Conservation (phyloP, 2,113 vertebrate genomes). For the Neogobius melanostomus region DNA sequence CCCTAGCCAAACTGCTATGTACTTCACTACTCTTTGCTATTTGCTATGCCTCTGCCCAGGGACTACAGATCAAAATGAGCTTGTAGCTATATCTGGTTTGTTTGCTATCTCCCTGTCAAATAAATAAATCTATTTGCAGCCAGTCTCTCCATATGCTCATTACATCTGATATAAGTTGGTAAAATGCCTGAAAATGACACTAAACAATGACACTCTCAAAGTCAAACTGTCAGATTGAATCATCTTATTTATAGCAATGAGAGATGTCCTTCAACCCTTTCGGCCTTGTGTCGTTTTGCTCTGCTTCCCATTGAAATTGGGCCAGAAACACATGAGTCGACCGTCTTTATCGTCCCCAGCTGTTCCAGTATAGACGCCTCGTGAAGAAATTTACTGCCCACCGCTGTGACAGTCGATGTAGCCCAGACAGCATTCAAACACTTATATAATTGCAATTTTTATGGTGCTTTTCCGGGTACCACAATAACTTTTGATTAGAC, state of each 20-base stretch:
- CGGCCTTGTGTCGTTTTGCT: conserved; percentile 21
- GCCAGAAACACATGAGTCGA: conserved; percentile 23
- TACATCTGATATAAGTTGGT: conserved; percentile 4
- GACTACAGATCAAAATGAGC: no score
- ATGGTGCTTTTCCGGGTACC: conserved; percentile 67
- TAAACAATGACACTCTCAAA: conserved; percentile 16
- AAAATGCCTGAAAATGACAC: conserved; percentile 11
- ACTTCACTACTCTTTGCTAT: not conserved
- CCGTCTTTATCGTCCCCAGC: conserved; percentile 49
- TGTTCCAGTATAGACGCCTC: conserved; percentile 42
- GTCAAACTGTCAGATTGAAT: conserved; percentile 11
- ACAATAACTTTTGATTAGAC: conserved; percentile 78
- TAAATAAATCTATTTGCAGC: not conserved
- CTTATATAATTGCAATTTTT: conserved; percentile 76
- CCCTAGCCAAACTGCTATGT: conserved; percentile 25
- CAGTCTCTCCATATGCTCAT: conserved; percentile 6
- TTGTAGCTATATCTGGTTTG: no score
- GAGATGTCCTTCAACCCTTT: conserved; percentile 5
- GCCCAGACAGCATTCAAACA: conserved; percentile 63
- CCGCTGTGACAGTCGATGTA: conserved; percentile 39
- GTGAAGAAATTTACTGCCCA: conserved; percentile 54
- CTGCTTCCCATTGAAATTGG: conserved; percentile 21
- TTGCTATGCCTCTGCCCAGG: no score
- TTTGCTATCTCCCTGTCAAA: no score
- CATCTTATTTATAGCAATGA: not conserved